A percentile compares a stretch with the other conserved stretches of the same genome.
phyloP scores from a whole-genome alignment of 2,888 invertebrate genomes.

The Dicyrtomina minuta region DNA sequence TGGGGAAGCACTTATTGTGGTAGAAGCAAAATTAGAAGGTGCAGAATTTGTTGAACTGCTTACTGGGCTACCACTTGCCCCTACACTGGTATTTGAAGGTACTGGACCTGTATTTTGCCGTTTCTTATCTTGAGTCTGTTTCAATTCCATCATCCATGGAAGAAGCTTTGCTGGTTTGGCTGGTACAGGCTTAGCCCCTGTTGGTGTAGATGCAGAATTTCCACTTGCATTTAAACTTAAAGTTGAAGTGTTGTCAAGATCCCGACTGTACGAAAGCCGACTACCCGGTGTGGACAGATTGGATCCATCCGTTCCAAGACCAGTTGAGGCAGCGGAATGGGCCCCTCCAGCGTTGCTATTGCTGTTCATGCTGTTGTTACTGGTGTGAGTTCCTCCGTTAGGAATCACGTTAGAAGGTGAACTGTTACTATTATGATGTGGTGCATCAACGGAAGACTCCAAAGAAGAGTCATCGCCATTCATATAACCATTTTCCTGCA shows the following conservation, averaged over 20 bases:
- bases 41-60: conserved; percentile 12
- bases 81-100: conserved; percentile 4
- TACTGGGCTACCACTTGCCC: no score
- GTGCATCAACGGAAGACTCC: conserved; percentile 32
- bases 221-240: conserved; percentile 29
- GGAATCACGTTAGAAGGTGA: conserved; percentile 38
- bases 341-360: background rate
- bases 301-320: conserved; percentile 6
- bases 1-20: background rate
- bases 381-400: conserved; percentile 24
- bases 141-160: conserved; percentile 80
- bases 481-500: conserved; percentile 35
- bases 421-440: conserved; percentile 35
- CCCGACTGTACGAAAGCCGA: conserved; percentile 37
- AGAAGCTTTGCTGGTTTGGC: conserved; percentile 58
- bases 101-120: conserved; percentile 31
- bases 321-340: conserved; percentile 33
- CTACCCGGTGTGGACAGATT: conserved; percentile 28
- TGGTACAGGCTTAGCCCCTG: conserved; percentile 36
- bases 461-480: conserved; percentile 37
- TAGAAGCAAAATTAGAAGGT: background rate
- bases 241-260: conserved; percentile 19
- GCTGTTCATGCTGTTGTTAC: conserved; percentile 10
- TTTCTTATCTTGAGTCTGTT: conserved; percentile 65
- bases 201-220: conserved; percentile 32